phyloP scores from a whole-genome alignment of 1,140 invertebrate species.

The Hycleus phaleratus region DNA sequence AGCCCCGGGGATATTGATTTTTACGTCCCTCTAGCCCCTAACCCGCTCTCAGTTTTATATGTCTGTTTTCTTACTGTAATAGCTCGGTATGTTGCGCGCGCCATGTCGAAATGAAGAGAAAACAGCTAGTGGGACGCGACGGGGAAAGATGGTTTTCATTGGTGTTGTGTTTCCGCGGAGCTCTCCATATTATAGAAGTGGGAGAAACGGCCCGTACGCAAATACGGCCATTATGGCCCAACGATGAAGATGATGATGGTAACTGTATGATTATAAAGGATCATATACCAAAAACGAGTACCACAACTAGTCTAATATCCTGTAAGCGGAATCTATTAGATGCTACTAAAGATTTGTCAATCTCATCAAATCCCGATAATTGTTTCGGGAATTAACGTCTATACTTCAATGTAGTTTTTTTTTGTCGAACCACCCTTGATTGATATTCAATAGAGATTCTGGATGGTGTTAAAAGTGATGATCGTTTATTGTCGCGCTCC shows the following conservation, averaged over 20 bases:
- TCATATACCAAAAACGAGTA: too few species aligned
- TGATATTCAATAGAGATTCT: too few species aligned
- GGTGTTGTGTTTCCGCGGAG: conserved; percentile 40
- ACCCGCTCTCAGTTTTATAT: conserved; percentile 45
- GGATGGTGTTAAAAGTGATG: too few species aligned
- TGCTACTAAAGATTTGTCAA: too few species aligned
- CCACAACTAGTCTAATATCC: too few species aligned
- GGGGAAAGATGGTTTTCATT: conserved; percentile 40
- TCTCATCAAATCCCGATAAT: too few species aligned
- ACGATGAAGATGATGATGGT: conserved; percentile 13
- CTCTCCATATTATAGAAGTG: conserved; percentile 8
- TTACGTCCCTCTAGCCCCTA: conserved; percentile 44
- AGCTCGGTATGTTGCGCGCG: conserved; percentile 39
- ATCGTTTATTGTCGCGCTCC: too few species aligned
- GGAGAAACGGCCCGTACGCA: conserved; percentile 35
- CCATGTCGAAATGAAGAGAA: conserved; percentile 34
- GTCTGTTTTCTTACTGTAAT: conserved; percentile 46
- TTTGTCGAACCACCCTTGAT: too few species aligned
- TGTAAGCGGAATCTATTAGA: too few species aligned
- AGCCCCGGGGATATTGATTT: conserved; percentile 64
- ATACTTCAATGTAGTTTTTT: too few species aligned
- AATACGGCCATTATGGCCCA: conserved; percentile 40
- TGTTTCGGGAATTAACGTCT: too few species aligned
- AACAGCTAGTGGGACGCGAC: conserved; percentile 29
- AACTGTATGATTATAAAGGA: too few species aligned